Evolutionary conservation across 1,140 invertebrate genomes (phyloP).

Genomic region (Polyergus mexicanus): DNA sequence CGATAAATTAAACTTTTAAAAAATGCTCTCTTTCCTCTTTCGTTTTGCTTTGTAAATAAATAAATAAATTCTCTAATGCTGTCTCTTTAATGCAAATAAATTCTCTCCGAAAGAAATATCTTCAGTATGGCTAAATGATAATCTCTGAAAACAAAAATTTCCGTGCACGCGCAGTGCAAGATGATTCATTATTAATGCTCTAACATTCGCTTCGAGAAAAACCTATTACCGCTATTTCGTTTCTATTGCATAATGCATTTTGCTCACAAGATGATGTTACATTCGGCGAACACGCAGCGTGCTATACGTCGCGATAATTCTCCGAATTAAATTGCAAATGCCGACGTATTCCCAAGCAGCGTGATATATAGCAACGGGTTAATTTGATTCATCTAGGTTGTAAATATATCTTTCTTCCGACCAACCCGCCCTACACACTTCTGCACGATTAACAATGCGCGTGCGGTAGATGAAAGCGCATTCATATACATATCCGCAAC

Average conservation of each 20-base stretch:
- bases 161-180: not conserved
- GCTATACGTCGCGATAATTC: slow-evolving; percentile 63
- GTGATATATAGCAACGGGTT: slow-evolving; percentile 66
- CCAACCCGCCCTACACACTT: slow-evolving; percentile 25
- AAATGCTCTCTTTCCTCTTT: not conserved
- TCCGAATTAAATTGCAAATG: slow-evolving; percentile 73
- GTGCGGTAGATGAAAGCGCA: slow-evolving; percentile 55
- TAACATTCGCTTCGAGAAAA: slow-evolving; percentile 56
- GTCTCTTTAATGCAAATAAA: slow-evolving; percentile 14
- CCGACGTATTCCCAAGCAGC: slow-evolving; percentile 69
- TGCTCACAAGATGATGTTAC: slow-evolving; percentile 58
- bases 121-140: not conserved
- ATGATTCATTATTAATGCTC: slow-evolving; percentile 46
- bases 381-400: slow-evolving; percentile 71
- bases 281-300: slow-evolving; percentile 56
- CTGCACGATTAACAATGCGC: slow-evolving; percentile 72
- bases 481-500: slow-evolving; percentile 12
- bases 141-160: slow-evolving; percentile 34
- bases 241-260: slow-evolving; percentile 63
- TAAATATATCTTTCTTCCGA: slow-evolving; percentile 61
- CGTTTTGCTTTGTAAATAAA: not conserved
- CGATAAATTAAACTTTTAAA: not conserved
- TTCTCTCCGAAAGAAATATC: not conserved
- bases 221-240: slow-evolving; percentile 57
- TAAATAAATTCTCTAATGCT: too few relatives aligned